phyloP scores from a whole-genome alignment of 2,888 invertebrate genomes.

The Polietes domitor region DNA sequence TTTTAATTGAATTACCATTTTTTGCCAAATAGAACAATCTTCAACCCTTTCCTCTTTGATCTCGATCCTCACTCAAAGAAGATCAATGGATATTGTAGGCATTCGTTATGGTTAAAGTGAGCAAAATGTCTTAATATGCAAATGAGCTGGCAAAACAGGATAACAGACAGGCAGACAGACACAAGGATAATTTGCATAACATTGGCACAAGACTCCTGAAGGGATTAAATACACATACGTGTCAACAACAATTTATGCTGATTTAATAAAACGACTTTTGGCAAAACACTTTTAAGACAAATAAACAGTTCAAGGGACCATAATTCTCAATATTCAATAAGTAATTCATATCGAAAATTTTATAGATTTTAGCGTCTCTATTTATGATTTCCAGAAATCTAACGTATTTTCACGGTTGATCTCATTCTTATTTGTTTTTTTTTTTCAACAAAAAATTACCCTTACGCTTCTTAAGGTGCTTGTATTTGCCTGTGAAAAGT shows the following conservation, averaged over 20 bases:
- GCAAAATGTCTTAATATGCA: slow-evolving; percentile 58
- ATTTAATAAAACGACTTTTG: slow-evolving; percentile 58
- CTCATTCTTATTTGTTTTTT: background rate
- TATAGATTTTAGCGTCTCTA: no score
- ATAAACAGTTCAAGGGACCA: background rate
- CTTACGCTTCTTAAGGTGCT: no score
- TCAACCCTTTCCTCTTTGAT: no score
- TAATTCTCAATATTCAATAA: slow-evolving; percentile 45
- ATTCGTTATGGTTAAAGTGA: slow-evolving; percentile 53
- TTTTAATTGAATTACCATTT: no score
- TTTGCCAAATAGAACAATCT: no score
- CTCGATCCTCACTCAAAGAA: slow-evolving; percentile 29
- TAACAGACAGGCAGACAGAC: slow-evolving; percentile 57
- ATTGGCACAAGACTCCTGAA: slow-evolving; percentile 72
- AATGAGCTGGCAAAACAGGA: slow-evolving; percentile 60
- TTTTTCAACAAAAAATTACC: no score
- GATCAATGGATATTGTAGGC: no score
- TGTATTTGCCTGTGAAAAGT: background rate
- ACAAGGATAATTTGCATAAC: slow-evolving; percentile 68
- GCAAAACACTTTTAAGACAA: slow-evolving; percentile 52
- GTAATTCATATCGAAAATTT: no score
- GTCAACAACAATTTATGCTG: slow-evolving; percentile 62
- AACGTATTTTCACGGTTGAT: no score
- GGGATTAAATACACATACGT: slow-evolving; percentile 33
- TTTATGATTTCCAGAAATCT: no score